Conservation (phyloP, 2,113 vertebrate species). For the Axis porcinus region DNA sequence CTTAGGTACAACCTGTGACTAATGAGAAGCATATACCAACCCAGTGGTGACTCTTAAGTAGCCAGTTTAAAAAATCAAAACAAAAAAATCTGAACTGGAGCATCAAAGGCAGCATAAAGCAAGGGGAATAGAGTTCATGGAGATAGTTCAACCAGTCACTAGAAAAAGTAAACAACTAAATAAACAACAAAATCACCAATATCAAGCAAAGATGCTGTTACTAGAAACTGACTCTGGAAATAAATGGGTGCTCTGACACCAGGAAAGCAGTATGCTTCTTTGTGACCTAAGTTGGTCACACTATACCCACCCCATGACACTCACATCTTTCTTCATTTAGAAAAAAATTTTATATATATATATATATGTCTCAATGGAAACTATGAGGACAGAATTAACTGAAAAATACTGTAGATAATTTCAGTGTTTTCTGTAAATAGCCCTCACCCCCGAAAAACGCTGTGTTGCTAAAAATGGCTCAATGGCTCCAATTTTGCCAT, state of each 20-base stretch:
- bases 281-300: neutral
- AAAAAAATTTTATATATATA: neutral
- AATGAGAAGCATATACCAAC: neutral
- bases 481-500: slow-evolving; percentile 56
- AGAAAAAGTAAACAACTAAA: neutral
- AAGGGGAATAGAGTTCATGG: neutral
- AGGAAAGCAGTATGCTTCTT: neutral
- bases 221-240: neutral
- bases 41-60: neutral
- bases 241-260: neutral
- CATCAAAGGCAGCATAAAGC: neutral
- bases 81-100: neutral
- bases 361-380: neutral
- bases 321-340: neutral
- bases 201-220: neutral
- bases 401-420: neutral
- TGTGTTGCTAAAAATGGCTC: slow-evolving; percentile 51
- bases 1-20: neutral
- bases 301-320: no score
- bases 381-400: neutral
- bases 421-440: neutral
- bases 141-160: neutral
- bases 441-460: neutral
- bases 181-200: neutral
- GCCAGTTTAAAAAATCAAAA: neutral